phyloP scores from a whole-genome alignment of 2,797 vertebrate species.

The Propithecus perrieri region DNA sequence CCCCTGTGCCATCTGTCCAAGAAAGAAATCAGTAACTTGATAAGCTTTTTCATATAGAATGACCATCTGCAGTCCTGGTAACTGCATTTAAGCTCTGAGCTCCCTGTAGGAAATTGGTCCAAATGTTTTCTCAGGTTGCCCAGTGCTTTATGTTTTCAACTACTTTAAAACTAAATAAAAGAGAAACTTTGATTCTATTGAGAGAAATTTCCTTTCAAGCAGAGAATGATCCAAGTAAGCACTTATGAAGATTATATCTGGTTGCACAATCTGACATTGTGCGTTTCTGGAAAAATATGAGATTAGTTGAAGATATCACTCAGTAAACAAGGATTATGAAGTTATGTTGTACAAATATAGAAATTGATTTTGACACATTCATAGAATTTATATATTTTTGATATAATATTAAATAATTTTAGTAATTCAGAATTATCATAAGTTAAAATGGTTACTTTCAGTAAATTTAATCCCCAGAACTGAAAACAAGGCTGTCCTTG shows the following conservation, averaged over 20 bases:
- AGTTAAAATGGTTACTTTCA: neutral
- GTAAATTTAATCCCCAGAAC: neutral
- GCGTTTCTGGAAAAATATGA: neutral
- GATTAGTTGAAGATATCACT: neutral
- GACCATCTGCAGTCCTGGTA: conserved; percentile 67
- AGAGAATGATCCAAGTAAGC: neutral
- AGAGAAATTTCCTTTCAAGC: conserved; percentile 26
- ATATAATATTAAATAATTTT: neutral
- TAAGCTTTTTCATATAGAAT: conserved; percentile 7
- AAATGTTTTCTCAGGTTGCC: neutral
- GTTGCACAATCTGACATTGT: neutral
- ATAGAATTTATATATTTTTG: neutral
- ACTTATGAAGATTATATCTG: neutral
- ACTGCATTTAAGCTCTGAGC: neutral
- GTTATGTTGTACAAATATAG: neutral
- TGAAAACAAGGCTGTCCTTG: neutral
- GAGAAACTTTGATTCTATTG: neutral
- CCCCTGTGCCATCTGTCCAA: conserved; percentile 66
- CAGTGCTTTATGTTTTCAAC: neutral
- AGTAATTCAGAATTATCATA: neutral
- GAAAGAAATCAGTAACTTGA: conserved; percentile 61
- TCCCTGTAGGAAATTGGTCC: conserved; percentile 35
- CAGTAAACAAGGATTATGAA: neutral
- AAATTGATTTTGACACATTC: neutral
- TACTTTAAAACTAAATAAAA: neutral